These are phyloP conservation scores for Eurypyga helias DNA, from an alignment of 2,113 vertebrate genomes.

Conservation along the genomic window DNA sequence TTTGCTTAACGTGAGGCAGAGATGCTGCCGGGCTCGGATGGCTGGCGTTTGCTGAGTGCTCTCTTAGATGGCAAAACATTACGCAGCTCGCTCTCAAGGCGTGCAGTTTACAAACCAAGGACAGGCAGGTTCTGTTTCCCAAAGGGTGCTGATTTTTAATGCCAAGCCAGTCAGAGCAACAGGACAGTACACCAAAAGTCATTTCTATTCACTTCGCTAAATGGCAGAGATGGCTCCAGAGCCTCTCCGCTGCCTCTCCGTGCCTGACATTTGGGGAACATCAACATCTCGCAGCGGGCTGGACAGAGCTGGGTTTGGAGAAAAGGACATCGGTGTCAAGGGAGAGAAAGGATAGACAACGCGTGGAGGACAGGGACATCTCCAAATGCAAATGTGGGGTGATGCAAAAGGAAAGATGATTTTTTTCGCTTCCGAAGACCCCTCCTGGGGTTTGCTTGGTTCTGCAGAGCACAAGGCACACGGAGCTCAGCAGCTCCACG, in stretches of 20 bases:
- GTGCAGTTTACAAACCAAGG: not conserved
- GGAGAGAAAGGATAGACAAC: not conserved
- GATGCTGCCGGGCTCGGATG: not conserved
- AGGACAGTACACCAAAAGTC: not conserved
- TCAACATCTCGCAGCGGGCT: accelerated
- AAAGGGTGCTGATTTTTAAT: not conserved
- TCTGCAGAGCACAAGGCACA: not conserved
- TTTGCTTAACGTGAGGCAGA: not conserved
- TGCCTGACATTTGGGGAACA: not conserved
- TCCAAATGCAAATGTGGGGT: accelerated
- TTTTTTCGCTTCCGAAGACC: not conserved
- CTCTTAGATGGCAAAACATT: not conserved
- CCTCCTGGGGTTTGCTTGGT: no score
- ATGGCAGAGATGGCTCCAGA: not conserved
- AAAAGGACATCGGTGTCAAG: not conserved
- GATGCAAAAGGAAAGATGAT: not conserved
- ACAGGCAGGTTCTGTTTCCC: not conserved
- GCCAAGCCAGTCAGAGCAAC: not conserved
- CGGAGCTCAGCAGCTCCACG: not conserved
- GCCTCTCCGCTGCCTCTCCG: not conserved
- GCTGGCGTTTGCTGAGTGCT: accelerated
- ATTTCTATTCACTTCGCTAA: not conserved
- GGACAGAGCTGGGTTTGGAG: not conserved
- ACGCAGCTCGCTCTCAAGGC: not conserved
- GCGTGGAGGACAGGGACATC: not conserved